phyloP scores from a whole-genome alignment of 2,888 invertebrate species.

The Rhaphigaster nebulosa region DNA sequence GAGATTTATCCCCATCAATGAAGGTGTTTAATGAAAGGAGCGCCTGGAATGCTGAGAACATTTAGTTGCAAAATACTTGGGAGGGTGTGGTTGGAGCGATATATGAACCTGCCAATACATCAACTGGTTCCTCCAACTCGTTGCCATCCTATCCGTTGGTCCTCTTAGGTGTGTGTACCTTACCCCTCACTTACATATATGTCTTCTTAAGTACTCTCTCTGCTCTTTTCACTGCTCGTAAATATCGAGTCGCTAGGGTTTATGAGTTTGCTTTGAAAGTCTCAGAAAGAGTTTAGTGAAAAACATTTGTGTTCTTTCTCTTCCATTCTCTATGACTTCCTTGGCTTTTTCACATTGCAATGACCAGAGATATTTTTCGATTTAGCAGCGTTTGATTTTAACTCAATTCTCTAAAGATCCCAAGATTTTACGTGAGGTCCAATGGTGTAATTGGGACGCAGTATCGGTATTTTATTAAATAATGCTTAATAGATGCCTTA shows the following conservation, averaged over 20 bases:
- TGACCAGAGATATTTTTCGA: too few species aligned
- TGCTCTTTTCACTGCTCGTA: not conserved
- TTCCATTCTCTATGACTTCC: not conserved
- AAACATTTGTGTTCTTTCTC: not conserved
- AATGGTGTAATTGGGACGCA: too few species aligned
- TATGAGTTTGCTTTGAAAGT: not conserved
- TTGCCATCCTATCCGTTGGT: not conserved
- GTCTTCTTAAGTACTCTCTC: not conserved
- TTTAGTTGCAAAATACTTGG: conserved; percentile 20
- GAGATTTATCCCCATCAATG: not conserved
- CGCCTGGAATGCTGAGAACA: not conserved
- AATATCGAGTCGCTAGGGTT: not conserved
- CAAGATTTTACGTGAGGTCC: too few species aligned
- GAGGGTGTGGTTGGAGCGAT: not conserved
- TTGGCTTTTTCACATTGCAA: not conserved
- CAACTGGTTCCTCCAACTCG: not conserved
- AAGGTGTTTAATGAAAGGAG: conserved; percentile 1
- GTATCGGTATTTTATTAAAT: too few species aligned
- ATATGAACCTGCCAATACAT: not conserved
- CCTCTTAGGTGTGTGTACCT: too few species aligned
- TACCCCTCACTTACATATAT: too few species aligned
- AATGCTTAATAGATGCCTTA: too few species aligned
- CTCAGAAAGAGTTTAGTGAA: not conserved
- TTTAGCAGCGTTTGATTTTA: too few species aligned
- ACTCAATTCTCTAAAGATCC: too few species aligned